Evolutionary conservation across 2,888 invertebrate species (phyloP), one percentile per base, ranked within the genome.

Genomic region (Xestia sexstrigata): DNA sequence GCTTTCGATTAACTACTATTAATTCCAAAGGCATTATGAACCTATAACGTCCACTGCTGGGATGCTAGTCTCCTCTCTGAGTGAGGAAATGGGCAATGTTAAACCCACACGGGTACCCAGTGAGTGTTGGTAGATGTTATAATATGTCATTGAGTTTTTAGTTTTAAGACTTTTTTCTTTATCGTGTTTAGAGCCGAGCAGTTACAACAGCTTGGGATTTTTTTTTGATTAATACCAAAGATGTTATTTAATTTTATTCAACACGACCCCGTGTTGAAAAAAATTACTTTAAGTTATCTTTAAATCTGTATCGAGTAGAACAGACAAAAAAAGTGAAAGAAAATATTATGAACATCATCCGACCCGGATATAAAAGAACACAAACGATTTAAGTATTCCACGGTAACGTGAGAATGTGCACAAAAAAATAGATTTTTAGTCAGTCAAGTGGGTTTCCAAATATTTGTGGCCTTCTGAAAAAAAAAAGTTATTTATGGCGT

Each of bases 321-420:
- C 26, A 26, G 26, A 69, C 47, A 49, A 82, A 76, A 55, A 26
- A 82, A 82, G 68, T 55, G 39, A 82, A 79, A 82, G 39, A 82
- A 79, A 65, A 83, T 69, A 0, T 60, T 15, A 63, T 65, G 49
- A 79, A 58, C 35, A 58, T 77, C 11, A 20, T 17, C 42, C 23
- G 42, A 79, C 67, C 70, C 80, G 84, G 80, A 80, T 70, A 83
- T 67, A 70, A 69, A 67, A 68, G 1, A 72, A 72, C 65, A 84
- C 68, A 81, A 83, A 84, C 55, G 26, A 42, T 26, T 66, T 72
- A 63, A 63, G 45, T 82, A 70, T 84, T 80, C 79, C 52, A 80
- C 67, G 52, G 74, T 70, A 73, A 70, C 81, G 85, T 82, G 85
- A 45, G 85, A 82, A 82, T 39, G 7, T 81, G 20, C 20, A 39